Percentiles rank a stretch among this genome's conserved stretches.
phyloP scores from a whole-genome alignment of 2,888 invertebrate genomes.

The Abrostola tripartita region DNA sequence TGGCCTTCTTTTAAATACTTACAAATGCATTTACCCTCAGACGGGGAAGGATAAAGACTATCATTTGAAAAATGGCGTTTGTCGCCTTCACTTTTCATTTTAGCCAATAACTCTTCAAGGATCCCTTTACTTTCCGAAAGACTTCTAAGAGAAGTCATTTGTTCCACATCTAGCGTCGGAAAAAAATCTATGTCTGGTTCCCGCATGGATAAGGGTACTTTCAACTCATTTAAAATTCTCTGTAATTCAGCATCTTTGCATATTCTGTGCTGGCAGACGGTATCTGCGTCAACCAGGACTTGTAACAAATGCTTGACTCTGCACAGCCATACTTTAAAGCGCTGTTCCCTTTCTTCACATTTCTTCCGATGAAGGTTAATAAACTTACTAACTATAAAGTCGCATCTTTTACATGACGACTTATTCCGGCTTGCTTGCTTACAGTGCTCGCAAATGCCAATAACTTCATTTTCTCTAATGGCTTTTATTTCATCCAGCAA shows the following conservation, averaged over 20 bases:
- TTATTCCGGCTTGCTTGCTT: constrained; percentile 50
- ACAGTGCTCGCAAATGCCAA: constrained; percentile 66
- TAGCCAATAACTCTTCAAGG: constrained; percentile 55
- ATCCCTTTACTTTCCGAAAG: constrained; percentile 55
- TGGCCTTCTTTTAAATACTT: constrained; percentile 54
- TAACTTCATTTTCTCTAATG: constrained; percentile 60
- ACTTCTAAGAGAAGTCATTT: constrained; percentile 30
- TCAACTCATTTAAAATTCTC: constrained; percentile 56
- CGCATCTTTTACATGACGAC: constrained; percentile 66
- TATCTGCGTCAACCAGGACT: constrained; percentile 52
- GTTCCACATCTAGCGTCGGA: constrained; percentile 34
- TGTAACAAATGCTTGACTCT: constrained; percentile 61
- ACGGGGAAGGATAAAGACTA: constrained; percentile 22
- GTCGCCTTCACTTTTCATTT: constrained; percentile 39
- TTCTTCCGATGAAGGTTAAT: constrained; percentile 45
- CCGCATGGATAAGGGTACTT: constrained; percentile 43
- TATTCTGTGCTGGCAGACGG: constrained; percentile 52
- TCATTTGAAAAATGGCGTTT: constrained; percentile 27
- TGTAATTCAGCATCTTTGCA: constrained; percentile 48
- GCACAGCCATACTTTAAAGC: constrained; percentile 57
- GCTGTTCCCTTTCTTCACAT: constrained; percentile 45
- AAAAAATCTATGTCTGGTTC: constrained; percentile 54
- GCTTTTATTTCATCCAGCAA: constrained; percentile 63
- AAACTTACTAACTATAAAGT: constrained; percentile 59
- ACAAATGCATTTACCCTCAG: constrained; percentile 45